Evolutionary conservation across 2,113 vertebrate genomes (phyloP).

Genomic region (Deroptyus accipitrinus): DNA sequence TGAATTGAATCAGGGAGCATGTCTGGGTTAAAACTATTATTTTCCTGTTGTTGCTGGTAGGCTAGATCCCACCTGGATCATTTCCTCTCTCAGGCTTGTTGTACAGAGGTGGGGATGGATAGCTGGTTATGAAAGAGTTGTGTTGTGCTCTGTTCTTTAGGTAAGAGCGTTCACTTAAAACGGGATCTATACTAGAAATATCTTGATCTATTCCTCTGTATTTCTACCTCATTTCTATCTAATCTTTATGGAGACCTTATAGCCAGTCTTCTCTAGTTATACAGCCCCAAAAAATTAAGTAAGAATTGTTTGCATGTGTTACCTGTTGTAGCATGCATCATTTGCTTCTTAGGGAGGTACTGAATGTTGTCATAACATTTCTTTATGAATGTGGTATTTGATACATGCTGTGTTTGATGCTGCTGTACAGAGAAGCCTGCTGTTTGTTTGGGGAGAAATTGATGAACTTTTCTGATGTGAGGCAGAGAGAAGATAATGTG

Average conservation of each 20-base stretch:
- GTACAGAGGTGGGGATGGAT: not conserved
- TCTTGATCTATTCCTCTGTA: not conserved
- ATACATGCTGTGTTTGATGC: not conserved
- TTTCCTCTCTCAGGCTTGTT: not conserved
- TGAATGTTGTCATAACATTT: not conserved
- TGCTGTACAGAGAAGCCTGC: not conserved
- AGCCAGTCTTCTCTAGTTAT: not conserved
- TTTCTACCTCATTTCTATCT: not conserved
- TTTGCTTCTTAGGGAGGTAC: not conserved
- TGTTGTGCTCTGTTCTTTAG: not conserved
- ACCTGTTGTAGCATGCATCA: not conserved
- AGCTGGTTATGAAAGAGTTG: not conserved
- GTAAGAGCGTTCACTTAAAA: not conserved
- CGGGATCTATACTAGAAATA: not conserved
- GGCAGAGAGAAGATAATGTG: not conserved
- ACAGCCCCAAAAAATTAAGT: not conserved
- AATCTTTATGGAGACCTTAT: not conserved
- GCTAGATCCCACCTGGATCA: not conserved
- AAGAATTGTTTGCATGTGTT: not conserved
- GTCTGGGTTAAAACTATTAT: not conserved
- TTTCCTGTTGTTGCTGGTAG: not conserved
- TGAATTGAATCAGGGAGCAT: not conserved
- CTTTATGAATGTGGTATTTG: not conserved
- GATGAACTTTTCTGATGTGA: not conserved
- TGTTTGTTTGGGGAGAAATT: not conserved